Evolutionary conservation across 2,113 vertebrate genomes (phyloP), one percentile per base, ranked within the genome.

Genomic region (Thalassarche chlororhynchos): DNA sequence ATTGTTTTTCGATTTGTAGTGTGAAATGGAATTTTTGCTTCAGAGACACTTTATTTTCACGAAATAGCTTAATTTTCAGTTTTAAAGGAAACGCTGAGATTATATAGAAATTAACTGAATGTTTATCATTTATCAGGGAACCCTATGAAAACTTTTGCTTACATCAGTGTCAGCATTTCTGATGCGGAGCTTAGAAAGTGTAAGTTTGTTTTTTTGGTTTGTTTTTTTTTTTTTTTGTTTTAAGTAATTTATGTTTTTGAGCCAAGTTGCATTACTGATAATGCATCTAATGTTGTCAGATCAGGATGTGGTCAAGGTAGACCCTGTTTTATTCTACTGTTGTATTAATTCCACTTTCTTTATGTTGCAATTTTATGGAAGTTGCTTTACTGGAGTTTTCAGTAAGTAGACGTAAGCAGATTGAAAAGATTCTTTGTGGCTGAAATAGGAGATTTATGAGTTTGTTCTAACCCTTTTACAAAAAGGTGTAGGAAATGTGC

Each of bases 101-200:
- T 6, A 5, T 5, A 3, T 10, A 5, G 34, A 71, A 83, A 47
- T 16, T 97, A 92, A 97, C 9, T 21, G 51, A 21, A 14, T 70
- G 19, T 90, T 93, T 96, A 14, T 96, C 9, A 1, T 87, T 96
- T 68, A 93, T 38, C 95, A 99, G 99, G 99, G 70, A 98, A 98
- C 66, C 98, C 99, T 47, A 75, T 97, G 82, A 99, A 99, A 97
- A 99, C 99, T 15, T 99, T 99, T 88, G 98, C 98, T 17, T 99
- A 99, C 93, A 72, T 99, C 79, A 99, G 98, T 96, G 98, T 99
- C 92, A 96, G 61, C 71, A 98, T 99, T 93, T 98, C 99, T 58
- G 99, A 99, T 58, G 66, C 81, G 6, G 98, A 99, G 72, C 97
- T 99, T 72, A 99, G 87, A 94, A 99, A 98, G 96, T 99, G 99